Percentiles rank a stretch among this genome's conserved stretches.
Evolutionary conservation across 2,888 invertebrate genomes (phyloP).

Genomic region (Pristionchus mayeri): DNA sequence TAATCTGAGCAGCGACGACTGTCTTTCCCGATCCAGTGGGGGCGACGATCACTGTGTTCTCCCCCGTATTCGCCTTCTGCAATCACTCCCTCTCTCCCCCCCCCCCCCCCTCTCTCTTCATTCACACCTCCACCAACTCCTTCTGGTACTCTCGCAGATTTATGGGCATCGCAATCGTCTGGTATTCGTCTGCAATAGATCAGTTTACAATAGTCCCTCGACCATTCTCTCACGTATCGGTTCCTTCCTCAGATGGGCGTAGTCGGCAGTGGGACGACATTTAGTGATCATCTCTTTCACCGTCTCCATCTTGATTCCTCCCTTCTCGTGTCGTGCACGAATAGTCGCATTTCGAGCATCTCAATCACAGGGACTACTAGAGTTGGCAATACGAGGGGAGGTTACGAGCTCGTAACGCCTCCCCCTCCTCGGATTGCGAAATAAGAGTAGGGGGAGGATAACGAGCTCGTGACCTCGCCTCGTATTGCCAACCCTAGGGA

Average conservation of each 20-base stretch:
- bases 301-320: conserved; percentile 17
- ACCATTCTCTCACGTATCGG: neutral
- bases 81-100: too few relatives aligned
- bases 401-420: too few relatives aligned
- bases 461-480: too few relatives aligned
- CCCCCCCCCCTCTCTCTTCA: too few relatives aligned
- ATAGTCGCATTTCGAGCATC: neutral
- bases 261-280: neutral
- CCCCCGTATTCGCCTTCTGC: conserved; percentile 56
- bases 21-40: conserved; percentile 75
- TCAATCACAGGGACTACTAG: too few relatives aligned
- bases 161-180: neutral
- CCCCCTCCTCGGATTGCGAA: too few relatives aligned
- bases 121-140: conserved; percentile 17
- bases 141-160: neutral
- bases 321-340: neutral
- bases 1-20: conserved; percentile 69
- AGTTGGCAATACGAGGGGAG: too few relatives aligned
- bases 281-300: neutral
- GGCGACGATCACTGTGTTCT: conserved; percentile 72
- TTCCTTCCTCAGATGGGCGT: neutral
- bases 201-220: neutral
- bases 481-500: too few relatives aligned
- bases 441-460: too few relatives aligned
- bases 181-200: conserved; percentile 2